These are phyloP conservation scores for Brachyalestes nurse DNA, from an alignment of 2,797 vertebrate species.

Conservation along the genomic window DNA sequence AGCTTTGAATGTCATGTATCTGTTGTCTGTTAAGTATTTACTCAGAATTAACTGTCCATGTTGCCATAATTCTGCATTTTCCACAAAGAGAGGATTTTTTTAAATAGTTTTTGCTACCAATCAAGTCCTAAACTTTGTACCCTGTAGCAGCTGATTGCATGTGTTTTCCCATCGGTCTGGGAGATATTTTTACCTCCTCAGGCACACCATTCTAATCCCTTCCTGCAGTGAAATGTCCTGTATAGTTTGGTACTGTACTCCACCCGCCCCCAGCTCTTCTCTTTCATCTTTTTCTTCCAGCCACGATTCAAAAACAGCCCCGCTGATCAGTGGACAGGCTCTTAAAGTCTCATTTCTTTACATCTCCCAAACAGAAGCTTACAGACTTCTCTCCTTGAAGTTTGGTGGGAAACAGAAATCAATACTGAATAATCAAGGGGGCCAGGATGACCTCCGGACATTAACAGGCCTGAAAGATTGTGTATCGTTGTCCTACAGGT, in stretches of 20 bases:
- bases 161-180: not conserved
- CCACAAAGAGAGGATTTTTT: no score
- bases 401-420: not conserved
- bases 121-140: not conserved
- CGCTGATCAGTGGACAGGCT: not conserved
- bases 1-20: no score
- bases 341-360: not conserved
- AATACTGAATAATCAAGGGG: no score
- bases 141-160: not conserved
- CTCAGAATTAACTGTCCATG: not conserved
- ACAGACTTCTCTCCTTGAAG: not conserved
- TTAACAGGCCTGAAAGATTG: not conserved
- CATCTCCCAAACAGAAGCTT: not conserved
- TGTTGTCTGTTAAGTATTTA: no score
- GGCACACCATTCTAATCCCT: conserved; percentile 1
- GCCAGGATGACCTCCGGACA: no score
- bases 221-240: not conserved
- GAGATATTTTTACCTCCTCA: not conserved
- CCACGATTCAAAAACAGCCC: not conserved
- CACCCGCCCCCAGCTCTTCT: not conserved
- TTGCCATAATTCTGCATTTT: not conserved
- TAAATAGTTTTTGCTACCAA: not conserved
- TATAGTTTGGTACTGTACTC: not conserved
- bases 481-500: not conserved
- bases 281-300: not conserved